Conservation (phyloP, 2,113 vertebrate genomes). For the Cololabis saira region DNA sequence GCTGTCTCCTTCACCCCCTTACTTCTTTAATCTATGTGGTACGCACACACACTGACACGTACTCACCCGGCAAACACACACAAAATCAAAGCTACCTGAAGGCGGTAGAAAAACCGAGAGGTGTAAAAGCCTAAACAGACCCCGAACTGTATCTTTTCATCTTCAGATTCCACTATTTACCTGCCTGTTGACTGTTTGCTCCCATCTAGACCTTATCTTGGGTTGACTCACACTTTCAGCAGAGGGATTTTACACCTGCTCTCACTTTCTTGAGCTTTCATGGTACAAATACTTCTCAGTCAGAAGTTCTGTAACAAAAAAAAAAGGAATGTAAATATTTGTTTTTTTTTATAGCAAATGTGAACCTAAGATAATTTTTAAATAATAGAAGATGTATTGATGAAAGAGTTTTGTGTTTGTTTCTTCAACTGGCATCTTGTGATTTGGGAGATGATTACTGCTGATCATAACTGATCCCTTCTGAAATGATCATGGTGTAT, state of each 20-base stretch:
- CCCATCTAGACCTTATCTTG: conserved; percentile 52
- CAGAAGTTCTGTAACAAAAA: neutral
- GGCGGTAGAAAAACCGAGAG: conserved; percentile 52
- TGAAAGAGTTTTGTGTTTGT: too few relatives aligned
- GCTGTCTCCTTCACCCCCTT: conserved; percentile 63
- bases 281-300: conserved; percentile 4
- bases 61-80: conserved; percentile 38
- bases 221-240: conserved; percentile 57
- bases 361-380: too few relatives aligned
- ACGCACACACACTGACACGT: conserved; percentile 27
- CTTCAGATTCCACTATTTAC: conserved; percentile 59
- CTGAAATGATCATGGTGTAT: too few relatives aligned
- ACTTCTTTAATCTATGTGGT: conserved; percentile 67
- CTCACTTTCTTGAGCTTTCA: conserved; percentile 12
- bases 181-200: conserved; percentile 69
- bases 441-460: too few relatives aligned
- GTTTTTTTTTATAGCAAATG: too few relatives aligned
- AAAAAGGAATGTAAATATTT: neutral
- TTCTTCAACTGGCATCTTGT: too few relatives aligned
- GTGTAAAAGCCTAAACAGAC: conserved; percentile 56
- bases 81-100: conserved; percentile 63
- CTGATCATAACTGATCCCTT: too few relatives aligned
- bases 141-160: conserved; percentile 66
- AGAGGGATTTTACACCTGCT: conserved; percentile 44
- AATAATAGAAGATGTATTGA: too few relatives aligned